Base-by-base conservation (phyloP, 2,888 invertebrate genomes). In the Synergus japonicus region DNA sequence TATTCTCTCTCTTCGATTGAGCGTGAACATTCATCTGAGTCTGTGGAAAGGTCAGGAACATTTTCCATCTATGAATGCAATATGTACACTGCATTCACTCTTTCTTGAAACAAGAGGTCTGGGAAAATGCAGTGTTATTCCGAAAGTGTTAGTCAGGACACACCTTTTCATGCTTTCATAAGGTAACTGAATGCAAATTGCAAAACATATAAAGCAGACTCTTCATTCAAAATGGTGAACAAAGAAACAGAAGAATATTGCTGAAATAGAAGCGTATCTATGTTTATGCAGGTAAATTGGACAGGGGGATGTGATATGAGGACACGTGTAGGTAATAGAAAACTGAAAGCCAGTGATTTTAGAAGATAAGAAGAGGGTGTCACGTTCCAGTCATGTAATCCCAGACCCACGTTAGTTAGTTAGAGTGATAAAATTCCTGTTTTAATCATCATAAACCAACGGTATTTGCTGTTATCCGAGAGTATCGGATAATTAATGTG, bases 1-100 rank as follows among this genome's bases (percentile, higher is more conserved):
- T 22, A 49, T 73, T 58, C 37, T 58, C 73, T 58, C 73, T 73
- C 58, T 69, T 49, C 49, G 69, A 69, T 69, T 69, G 49, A 46
- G 69, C 49, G 69, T 69, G 46, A 69, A 69, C 49, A 49, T 69
- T 67, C 29, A 69, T 69, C 29, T 54, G 29, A 29, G 22, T 63
- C 63, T 29, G 5, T 37, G 54, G 73, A 69, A 69, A 73, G 73
- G 73, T 73, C 73, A 54, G 54, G 54, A 73, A 73, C 37, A 73
- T 69, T 69, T 69, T 69, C 69, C 69, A 49, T 54, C 73, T 73
- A 73, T 49, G 54, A 37, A 54, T 15, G 37, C 22, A 73, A 73
- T 73, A 22, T 54, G 49, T n/a, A 49, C 49, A 37, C 29, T 49
- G 22, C 67, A 44, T 69, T 69, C 44, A 46, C 46, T 69, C 22